Conservation (phyloP, 1,140 invertebrate species). For the Pseudomyrmex pallidus region DNA sequence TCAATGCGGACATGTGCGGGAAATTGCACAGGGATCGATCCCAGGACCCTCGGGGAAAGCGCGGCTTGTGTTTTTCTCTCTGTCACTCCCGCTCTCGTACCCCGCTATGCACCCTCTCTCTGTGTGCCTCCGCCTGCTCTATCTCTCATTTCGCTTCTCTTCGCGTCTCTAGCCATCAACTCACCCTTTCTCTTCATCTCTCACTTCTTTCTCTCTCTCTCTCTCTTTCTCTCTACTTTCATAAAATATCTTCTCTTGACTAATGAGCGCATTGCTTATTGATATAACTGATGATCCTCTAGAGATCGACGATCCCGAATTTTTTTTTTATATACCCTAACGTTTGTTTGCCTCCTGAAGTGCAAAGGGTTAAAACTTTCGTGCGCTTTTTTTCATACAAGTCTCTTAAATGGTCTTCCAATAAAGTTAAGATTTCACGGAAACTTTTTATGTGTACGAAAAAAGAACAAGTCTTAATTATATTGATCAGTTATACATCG, state of each 20-base stretch:
- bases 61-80: constrained; percentile 68
- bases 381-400: too few relatives aligned
- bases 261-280: constrained; percentile 3
- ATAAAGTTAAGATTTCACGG: too few relatives aligned
- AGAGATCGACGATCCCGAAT: neutral
- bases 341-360: too few relatives aligned
- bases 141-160: constrained; percentile 50
- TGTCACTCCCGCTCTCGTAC: constrained; percentile 44
- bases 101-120: constrained; percentile 49
- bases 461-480: too few relatives aligned
- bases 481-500: too few relatives aligned
- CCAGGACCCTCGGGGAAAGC: constrained; percentile 79
- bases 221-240: constrained; percentile 13
- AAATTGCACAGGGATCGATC: constrained; percentile 85
- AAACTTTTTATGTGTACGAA: too few relatives aligned
- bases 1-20: constrained; percentile 85
- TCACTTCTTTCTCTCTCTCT: neutral
- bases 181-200: constrained; percentile 46
- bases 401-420: too few relatives aligned
- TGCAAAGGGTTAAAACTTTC: too few relatives aligned
- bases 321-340: too few relatives aligned
- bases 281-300: neutral
- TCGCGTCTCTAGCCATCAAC: constrained; percentile 18
- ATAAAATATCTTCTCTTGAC: neutral
- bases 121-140: constrained; percentile 47